These are phyloP conservation scores for Anabacerthia variegaticeps DNA, from an alignment of 2,797 vertebrate species.

Conservation along the genomic window DNA sequence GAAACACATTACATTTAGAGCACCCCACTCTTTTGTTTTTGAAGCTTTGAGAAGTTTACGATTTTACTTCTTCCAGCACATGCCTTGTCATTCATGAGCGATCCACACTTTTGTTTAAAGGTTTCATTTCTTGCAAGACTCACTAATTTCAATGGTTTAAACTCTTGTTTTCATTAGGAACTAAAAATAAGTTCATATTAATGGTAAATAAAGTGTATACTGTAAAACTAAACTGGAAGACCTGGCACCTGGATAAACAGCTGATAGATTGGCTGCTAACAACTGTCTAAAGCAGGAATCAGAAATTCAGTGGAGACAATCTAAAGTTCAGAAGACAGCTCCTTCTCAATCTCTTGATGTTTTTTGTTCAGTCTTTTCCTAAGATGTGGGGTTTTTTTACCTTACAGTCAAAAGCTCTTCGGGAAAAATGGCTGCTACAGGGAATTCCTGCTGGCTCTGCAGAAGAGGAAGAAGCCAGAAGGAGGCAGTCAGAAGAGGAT, in stretches of 20 bases:
- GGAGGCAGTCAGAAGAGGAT: constrained; percentile 90
- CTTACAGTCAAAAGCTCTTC: constrained; percentile 92
- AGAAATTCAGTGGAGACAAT: neutral
- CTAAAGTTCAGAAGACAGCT: constrained; percentile 2
- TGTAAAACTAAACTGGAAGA: neutral
- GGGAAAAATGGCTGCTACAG: constrained; percentile 97
- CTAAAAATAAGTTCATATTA: neutral
- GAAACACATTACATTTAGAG: neutral
- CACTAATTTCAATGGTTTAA: neutral
- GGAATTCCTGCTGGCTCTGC: constrained; percentile 82
- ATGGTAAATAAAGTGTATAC: neutral
- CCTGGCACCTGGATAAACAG: neutral
- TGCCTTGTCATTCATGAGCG: neutral
- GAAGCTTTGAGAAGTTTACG: neutral
- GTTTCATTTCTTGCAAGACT: neutral
- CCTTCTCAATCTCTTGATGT: neutral
- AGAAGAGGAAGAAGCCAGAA: constrained; percentile 87
- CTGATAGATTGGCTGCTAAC: neutral
- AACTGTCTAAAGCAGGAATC: neutral
- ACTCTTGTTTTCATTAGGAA: neutral
- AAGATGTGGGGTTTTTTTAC: neutral
- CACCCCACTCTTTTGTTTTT: neutral
- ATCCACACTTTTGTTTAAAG: neutral
- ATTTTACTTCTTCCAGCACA: neutral
- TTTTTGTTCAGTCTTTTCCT: neutral